These are phyloP conservation scores for Oplegnathus fasciatus DNA, from an alignment of 2,113 vertebrate species.

Conservation along the genomic window DNA sequence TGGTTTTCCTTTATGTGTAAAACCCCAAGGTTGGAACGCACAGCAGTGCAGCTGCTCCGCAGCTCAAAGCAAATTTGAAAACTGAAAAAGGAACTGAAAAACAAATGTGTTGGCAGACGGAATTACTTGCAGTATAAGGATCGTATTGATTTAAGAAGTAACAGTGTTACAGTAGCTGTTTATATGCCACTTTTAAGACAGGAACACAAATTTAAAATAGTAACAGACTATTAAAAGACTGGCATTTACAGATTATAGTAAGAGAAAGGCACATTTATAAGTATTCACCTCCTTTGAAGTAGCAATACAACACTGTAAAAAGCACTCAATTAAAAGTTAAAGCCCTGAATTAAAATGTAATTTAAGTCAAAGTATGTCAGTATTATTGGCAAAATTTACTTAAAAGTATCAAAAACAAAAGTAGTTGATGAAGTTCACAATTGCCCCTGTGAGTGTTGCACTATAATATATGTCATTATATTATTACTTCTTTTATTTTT, in stretches of 20 bases:
- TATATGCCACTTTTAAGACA: background rate
- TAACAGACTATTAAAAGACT: background rate
- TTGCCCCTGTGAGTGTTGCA: background rate
- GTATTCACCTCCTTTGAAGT: background rate
- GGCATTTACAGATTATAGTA: background rate
- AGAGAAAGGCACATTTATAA: background rate
- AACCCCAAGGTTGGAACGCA: background rate
- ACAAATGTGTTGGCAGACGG: slow-evolving; percentile 18
- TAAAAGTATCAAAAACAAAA: background rate
- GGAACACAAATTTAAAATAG: background rate
- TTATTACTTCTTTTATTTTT: background rate
- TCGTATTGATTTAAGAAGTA: slow-evolving; percentile 26
- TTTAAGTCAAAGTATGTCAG: too few species aligned
- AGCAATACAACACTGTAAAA: background rate
- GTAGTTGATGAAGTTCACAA: too few species aligned
- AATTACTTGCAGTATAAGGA: background rate
- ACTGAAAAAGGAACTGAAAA: background rate
- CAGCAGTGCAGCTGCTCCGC: background rate
- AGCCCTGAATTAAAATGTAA: background rate
- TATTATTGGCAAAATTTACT: too few species aligned
- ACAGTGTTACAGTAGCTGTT: background rate
- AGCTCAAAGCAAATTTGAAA: slow-evolving; percentile 8
- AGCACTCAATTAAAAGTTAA: background rate
- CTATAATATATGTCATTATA: background rate
- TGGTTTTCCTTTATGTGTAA: background rate